Evolutionary conservation across 1,140 invertebrate species (phyloP).

Genomic region (Teleogryllus occipitalis): DNA sequence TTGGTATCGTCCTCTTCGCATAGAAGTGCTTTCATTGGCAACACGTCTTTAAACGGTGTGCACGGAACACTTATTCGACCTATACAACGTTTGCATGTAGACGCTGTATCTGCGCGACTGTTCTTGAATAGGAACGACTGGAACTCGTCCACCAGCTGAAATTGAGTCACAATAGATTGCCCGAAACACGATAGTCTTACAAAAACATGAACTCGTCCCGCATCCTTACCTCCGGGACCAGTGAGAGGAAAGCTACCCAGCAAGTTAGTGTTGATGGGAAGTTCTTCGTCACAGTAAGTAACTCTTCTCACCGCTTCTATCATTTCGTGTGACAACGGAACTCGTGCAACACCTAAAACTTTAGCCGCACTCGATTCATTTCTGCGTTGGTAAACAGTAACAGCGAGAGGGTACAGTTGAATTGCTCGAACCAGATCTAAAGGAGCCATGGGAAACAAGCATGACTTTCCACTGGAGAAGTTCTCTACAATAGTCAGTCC

Average conservation of each 20-base stretch:
- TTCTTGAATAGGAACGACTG: conserved; percentile 31
- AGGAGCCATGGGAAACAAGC: conserved; percentile 28
- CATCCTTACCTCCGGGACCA: conserved; percentile 17
- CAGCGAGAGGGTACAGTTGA: conserved; percentile 24
- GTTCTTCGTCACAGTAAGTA: conserved; percentile 21
- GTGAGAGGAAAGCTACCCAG: conserved; percentile 28
- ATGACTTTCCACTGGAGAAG: conserved; percentile 30
- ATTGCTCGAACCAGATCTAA: conserved; percentile 26
- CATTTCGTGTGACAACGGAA: conserved; percentile 23
- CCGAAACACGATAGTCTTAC: conserved; percentile 31
- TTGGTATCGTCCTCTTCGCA: background rate
- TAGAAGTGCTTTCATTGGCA: background rate
- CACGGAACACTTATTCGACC: background rate
- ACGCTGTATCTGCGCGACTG: conserved; percentile 28
- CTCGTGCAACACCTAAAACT: conserved; percentile 22
- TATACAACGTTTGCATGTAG: conserved; percentile 24
- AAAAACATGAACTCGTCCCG: conserved; percentile 28
- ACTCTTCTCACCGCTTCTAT: conserved; percentile 22
- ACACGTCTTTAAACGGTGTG: background rate
- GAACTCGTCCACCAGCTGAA: conserved; percentile 25
- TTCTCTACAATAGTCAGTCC: background rate
- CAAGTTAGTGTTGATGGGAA: conserved; percentile 21
- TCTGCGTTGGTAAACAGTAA: conserved; percentile 21
- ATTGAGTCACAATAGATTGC: conserved; percentile 29
- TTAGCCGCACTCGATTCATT: background rate